A percentile compares a stretch with the other conserved stretches of the same genome.
Evolutionary conservation across 2,113 vertebrate species (phyloP).

Genomic region (Callorhinus ursinus): DNA sequence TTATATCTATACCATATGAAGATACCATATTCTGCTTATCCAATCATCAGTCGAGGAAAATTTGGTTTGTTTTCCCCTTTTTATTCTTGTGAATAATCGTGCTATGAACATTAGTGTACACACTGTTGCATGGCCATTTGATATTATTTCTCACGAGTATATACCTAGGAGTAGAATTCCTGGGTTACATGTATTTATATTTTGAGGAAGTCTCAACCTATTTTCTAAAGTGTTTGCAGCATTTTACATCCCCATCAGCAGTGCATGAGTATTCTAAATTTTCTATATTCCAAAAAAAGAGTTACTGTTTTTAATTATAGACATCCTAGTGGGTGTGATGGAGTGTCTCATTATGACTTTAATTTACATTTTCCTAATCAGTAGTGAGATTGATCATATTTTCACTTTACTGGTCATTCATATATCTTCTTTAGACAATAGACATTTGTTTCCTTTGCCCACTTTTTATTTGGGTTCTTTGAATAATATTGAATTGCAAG

Average conservation of each 20-base stretch:
- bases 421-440: neutral
- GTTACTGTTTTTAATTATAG: neutral
- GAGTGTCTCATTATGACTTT: neutral
- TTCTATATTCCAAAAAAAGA: neutral
- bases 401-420: neutral
- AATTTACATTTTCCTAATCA: neutral
- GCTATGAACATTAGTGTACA: neutral
- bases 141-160: neutral
- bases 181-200: neutral
- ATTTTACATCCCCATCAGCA: neutral
- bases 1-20: neutral
- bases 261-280: neutral
- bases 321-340: neutral
- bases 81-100: neutral
- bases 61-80: neutral
- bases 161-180: neutral
- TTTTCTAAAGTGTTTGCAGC: neutral
- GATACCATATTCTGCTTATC: neutral
- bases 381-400: neutral
- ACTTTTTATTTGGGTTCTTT: neutral
- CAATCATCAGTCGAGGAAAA: neutral
- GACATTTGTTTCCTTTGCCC: neutral
- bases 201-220: neutral
- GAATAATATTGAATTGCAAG: neutral
- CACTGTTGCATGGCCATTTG: neutral